Conservation (phyloP, 2,113 vertebrate genomes). For the Xiphophorus couchianus region DNA sequence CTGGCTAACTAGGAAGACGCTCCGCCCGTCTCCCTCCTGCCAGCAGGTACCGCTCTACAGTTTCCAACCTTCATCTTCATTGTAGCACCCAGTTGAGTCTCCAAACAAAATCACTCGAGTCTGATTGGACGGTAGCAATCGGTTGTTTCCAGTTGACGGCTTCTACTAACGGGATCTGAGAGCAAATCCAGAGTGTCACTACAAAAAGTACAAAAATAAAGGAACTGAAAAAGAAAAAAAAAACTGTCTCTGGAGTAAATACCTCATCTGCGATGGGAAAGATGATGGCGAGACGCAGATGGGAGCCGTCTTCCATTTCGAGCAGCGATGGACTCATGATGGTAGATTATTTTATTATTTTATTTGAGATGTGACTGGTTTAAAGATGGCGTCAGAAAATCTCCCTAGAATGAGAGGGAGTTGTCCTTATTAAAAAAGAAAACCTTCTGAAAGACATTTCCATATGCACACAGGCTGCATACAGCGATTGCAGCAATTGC, state of each 20-base stretch:
- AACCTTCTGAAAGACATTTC: conserved; percentile 34
- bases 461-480: conserved; percentile 41
- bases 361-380: conserved; percentile 12
- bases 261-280: conserved; percentile 15
- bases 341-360: conserved; percentile 9
- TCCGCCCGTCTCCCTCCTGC: not conserved
- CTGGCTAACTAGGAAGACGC: conserved; percentile 84
- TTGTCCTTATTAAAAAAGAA: conserved; percentile 12
- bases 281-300: conserved; percentile 1
- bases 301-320: conserved; percentile 55
- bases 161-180: conserved; percentile 13
- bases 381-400: not conserved
- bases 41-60: conserved; percentile 29
- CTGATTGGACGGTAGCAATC: not conserved
- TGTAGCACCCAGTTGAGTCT: not conserved
- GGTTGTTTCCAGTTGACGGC: not conserved
- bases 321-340: conserved; percentile 23
- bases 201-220: not conserved
- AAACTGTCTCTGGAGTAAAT: conserved; percentile 26
- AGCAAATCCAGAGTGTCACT: conserved; percentile 4
- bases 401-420: conserved; percentile 9
- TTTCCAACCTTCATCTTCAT: not conserved
- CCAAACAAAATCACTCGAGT: not conserved
- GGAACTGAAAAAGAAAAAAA: not conserved
- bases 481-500: conserved; percentile 45